Conservation (phyloP, 2,888 invertebrate genomes). For the Xylocampa areola region DNA sequence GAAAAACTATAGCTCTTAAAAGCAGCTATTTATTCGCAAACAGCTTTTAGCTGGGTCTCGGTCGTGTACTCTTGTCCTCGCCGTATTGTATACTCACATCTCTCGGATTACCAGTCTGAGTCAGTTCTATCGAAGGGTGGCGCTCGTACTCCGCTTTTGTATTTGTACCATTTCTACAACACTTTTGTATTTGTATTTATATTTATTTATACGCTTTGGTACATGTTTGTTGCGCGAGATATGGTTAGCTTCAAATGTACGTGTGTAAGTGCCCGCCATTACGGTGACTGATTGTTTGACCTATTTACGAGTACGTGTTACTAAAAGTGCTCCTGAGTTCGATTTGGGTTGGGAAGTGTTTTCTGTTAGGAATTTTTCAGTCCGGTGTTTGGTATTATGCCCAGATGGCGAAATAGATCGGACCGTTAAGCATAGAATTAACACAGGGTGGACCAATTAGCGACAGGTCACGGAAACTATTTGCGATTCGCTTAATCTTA, state of each 20-base stretch:
- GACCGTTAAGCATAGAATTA: too few species aligned
- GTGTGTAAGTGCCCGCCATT: conserved; percentile 20
- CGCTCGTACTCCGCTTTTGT: conserved; percentile 34
- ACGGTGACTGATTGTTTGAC: conserved; percentile 25
- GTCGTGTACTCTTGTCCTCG: conserved; percentile 44
- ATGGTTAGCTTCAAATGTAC: conserved; percentile 29
- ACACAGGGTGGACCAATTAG: too few species aligned
- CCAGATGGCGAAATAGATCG: too few species aligned
- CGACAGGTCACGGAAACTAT: too few species aligned
- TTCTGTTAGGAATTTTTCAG: too few species aligned
- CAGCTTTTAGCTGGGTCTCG: conserved; percentile 57
- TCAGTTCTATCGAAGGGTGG: conserved; percentile 50
- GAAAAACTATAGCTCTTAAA: conserved; percentile 59
- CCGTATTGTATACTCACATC: conserved; percentile 52
- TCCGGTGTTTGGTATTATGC: too few species aligned
- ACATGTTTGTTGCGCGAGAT: conserved; percentile 23
- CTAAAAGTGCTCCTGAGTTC: too few species aligned
- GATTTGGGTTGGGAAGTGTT: too few species aligned
- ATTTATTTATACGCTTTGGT: conserved; percentile 13
- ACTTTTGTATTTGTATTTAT: conserved; percentile 30
- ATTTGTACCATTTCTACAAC: conserved; percentile 18
- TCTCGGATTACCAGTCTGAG: conserved; percentile 58
- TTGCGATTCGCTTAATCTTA: too few species aligned
- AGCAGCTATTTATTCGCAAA: conserved; percentile 61
- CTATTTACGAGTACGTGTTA: conserved; percentile 34